Base-by-base conservation (phyloP, 2,888 invertebrate species). In the Cartodere bifasciata region DNA sequence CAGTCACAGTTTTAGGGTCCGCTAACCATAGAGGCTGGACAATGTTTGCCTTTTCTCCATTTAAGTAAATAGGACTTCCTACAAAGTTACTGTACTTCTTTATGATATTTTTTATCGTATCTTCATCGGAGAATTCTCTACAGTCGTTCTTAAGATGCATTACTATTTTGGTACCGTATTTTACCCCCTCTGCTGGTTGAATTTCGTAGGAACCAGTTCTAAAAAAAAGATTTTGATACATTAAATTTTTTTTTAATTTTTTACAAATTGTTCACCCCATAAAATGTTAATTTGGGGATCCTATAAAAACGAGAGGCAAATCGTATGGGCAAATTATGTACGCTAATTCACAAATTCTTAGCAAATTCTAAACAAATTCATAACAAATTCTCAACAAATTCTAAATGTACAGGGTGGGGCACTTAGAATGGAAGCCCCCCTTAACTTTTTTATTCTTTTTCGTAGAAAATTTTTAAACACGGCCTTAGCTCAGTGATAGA, bases 41-140 rank as follows among this genome's bases (percentile, higher is more conserved):
- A 27, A 82, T 79, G 59, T 97, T 97, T 0, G 82, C 78, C 56
- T 78, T 79, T 45, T 81, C 78, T 36, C 88, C 86, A 60, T 97
- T 95, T 13, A 97, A 64, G 46, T 72, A 80, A 48, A 98, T 90
- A 1, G 94, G 87, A 46, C 85, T 85, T 16, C 91, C 87, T 23
- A 98, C 88, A 57, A 97, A 97, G 60, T 94, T 95, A 57, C 94
- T 95, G 64, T 97, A 97, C 55, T 94, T 94, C 52, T 85, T 82
- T 12, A 95, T 84, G 23, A 95, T 78, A 41, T 68, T 83, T 62
- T 78, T 76, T 17, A 95, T 78, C 12, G 72, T 72, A 5, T 78
- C 74, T 47, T 91, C 90, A 58, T 92, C 88, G 25, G 90, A 70
- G 62, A 80, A 97, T 55, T 92, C 87, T 31, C 88, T 71, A 52